Percentiles rank a stretch among this genome's conserved stretches.
Evolutionary conservation across 2,888 invertebrate species (phyloP).

Genomic region (Thysanoteuthis rhombus): DNA sequence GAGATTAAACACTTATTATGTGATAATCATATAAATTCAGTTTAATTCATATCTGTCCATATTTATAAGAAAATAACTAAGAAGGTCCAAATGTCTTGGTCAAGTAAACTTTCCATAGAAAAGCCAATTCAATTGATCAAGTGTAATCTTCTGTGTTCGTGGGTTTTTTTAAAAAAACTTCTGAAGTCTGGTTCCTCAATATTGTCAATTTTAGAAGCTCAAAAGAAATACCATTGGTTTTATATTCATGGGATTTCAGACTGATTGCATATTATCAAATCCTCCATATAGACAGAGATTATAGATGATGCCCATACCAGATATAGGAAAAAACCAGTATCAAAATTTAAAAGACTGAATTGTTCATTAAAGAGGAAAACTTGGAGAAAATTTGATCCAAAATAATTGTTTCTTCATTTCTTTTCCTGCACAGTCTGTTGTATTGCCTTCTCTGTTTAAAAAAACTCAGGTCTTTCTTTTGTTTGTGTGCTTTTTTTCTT

Average conservation of each 20-base stretch:
- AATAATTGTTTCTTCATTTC: not conserved
- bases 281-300: not conserved
- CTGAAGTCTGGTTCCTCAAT: no score
- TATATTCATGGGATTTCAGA: no score
- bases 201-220: no score
- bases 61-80: not conserved
- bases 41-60: not conserved
- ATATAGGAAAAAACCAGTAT: not conserved
- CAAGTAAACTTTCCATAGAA: no score
- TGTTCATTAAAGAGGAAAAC: not conserved
- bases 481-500: not conserved
- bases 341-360: not conserved
- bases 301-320: not conserved
- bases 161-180: no score
- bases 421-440: not conserved
- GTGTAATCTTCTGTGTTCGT: no score
- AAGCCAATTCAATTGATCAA: no score
- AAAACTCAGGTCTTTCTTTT: not conserved
- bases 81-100: no score
- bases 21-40: not conserved
- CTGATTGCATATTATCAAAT: no score
- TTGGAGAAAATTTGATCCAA: not conserved
- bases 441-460: not conserved
- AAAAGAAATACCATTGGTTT: no score
- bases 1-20: not conserved